Evolutionary conservation across 1,140 invertebrate genomes (phyloP).

Genomic region (Dinoponera quadriceps): DNA sequence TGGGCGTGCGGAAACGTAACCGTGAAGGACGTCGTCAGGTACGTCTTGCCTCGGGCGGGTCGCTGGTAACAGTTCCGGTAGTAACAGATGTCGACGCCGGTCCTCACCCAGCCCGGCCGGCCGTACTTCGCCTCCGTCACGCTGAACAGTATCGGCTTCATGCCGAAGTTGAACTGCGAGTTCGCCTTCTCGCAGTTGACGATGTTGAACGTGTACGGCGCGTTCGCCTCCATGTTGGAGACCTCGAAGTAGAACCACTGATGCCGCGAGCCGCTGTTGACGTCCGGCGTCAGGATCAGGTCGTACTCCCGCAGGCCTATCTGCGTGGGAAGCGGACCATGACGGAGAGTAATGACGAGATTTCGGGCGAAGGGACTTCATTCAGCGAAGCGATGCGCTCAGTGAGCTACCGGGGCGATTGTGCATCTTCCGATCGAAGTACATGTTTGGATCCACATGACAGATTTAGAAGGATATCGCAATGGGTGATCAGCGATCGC

Average conservation of each 20-base stretch:
- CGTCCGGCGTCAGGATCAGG: conserved; percentile 94
- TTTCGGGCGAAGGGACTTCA: no score
- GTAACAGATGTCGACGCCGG: conserved; percentile 93
- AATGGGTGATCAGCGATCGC: no score
- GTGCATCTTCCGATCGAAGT: no score
- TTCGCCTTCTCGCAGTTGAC: conserved; percentile 96
- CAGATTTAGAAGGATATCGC: no score
- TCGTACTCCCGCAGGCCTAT: conserved; percentile 93
- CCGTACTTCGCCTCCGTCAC: conserved; percentile 90
- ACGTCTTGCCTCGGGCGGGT: conserved; percentile 87
- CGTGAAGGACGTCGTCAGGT: conserved; percentile 93
- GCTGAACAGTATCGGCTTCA: conserved; percentile 97
- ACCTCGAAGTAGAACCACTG: conserved; percentile 98
- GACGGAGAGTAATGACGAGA: conserved; percentile 8
- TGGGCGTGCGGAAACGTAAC: conserved; percentile 92
- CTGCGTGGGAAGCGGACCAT: conserved; percentile 82
- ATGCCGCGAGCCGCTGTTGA: conserved; percentile 92
- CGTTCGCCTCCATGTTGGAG: conserved; percentile 91
- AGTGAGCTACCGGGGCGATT: no score
- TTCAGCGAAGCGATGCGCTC: no score
- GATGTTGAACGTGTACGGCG: conserved; percentile 94
- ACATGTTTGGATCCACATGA: no score
- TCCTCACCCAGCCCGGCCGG: conserved; percentile 90
- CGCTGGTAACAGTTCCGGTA: conserved; percentile 90
- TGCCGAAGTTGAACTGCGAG: conserved; percentile 96